Base-by-base conservation (phyloP, 2,888 invertebrate species). In the Blomia tropicalis region DNA sequence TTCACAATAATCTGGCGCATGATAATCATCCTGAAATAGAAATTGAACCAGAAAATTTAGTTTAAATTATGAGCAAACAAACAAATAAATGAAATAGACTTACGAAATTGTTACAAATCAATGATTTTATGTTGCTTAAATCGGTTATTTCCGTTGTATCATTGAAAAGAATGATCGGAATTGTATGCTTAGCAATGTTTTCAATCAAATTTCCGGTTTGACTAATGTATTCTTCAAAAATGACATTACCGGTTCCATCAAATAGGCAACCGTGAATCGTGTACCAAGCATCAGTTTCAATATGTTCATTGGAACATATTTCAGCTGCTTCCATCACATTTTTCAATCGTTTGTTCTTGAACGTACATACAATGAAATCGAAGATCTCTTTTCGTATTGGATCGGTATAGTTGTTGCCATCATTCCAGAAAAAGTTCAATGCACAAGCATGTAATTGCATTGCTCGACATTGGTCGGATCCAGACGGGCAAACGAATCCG, bases 401-500 rank as follows among this genome's bases (percentile, higher is more conserved):
- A 47, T 62, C 58, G 19, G 58, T 58, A 32, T 27, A 62, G 51
- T 62, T 58, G 1, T 14, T 1, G 19, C 58, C 62, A 32, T 62
- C 44, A 17, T 62, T 56, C 62, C 62, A 62, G 19, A 25, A 62
- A 27, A 22, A 22, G 30, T 62, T 58, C n/a, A 62, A 32, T 22
- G 31, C 41, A 62, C 62, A 62, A n/a, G 58, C 62, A 32, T 62
- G 22, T 11, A 29, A 17, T 43, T 58, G 14, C 36, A 58, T 58
- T 19, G 36, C 58, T n/a, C 43, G 22, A 23, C 62, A 62, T 19
- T 62, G 62, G 4, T 41, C 31, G 1, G 1, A 1, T 19, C 62
- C 58, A 25, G 31, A 27, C 1, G 61, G 54, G 43, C 61, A 61
- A 4, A 7, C 29, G 7, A 60, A 5, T 19, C 51, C 60, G 5